Evolutionary conservation across 2,113 vertebrate genomes (phyloP).

Genomic region (Morone chrysops): DNA sequence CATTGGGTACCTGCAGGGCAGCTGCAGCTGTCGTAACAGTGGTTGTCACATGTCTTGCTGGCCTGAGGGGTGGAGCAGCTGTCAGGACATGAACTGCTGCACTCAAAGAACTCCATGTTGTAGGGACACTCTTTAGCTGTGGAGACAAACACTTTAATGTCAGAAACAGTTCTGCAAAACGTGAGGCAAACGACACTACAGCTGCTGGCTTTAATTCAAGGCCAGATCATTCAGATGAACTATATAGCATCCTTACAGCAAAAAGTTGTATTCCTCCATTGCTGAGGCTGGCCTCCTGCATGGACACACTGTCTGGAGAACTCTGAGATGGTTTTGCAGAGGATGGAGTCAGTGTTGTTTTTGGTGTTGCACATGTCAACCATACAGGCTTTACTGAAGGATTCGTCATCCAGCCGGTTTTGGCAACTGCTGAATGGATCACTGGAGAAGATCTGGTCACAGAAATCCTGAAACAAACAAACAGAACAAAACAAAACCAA

Average conservation of each 20-base stretch:
- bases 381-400: constrained; percentile 86
- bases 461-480: constrained; percentile 68
- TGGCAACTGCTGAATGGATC: constrained; percentile 83
- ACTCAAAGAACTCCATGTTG: constrained; percentile 88
- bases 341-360: constrained; percentile 27
- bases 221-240: not conserved
- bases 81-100: constrained; percentile 85
- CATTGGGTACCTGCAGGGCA: constrained; percentile 85
- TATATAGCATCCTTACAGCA: constrained; percentile 84
- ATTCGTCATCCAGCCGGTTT: constrained; percentile 79
- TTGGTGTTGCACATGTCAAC: constrained; percentile 85
- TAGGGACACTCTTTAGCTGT: constrained; percentile 84
- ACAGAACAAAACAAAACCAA: not conserved
- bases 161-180: not conserved
- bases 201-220: not conserved
- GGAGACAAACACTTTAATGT: constrained; percentile 37
- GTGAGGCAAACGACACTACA: not conserved
- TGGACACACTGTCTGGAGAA: constrained; percentile 93
- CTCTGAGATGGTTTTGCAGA: constrained; percentile 90
- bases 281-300: constrained; percentile 85
- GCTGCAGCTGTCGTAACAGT: constrained; percentile 89
- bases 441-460: constrained; percentile 80
- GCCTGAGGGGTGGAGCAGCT: constrained; percentile 87
- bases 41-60: constrained; percentile 85
- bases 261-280: constrained; percentile 87